Percentiles rank a stretch among this genome's conserved stretches.
Evolutionary conservation across 2,113 vertebrate genomes (phyloP).

Genomic region (Oryzias celebensis): DNA sequence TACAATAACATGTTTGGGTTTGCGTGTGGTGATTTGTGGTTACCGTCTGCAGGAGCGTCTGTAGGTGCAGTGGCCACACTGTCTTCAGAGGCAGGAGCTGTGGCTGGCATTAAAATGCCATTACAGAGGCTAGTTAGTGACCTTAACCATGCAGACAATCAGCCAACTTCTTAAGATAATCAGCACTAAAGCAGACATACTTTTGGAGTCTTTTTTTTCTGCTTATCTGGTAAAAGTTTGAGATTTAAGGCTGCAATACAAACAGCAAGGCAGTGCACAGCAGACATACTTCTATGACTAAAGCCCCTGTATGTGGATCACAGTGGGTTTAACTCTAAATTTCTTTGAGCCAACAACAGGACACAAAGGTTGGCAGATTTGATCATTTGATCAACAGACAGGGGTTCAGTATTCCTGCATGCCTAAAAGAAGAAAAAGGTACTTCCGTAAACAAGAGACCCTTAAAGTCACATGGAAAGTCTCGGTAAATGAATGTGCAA

Average conservation of each 20-base stretch:
- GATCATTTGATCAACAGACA: too few species aligned
- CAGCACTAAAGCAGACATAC: neutral
- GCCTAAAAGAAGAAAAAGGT: too few species aligned
- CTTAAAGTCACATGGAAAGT: too few species aligned
- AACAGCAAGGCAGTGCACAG: constrained; percentile 2
- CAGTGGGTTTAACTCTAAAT: too few species aligned
- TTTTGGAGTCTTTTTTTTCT: neutral
- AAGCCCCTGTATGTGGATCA: constrained; percentile 1
- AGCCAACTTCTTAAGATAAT: constrained; percentile 17
- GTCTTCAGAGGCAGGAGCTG: constrained; percentile 27
- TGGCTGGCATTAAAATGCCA: constrained; percentile 43
- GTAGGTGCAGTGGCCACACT: constrained; percentile 12
- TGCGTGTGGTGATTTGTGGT: constrained; percentile 23
- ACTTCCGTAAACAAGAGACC: too few species aligned
- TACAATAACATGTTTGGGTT: neutral
- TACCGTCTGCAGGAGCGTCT: constrained; percentile 47
- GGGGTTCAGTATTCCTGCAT: too few species aligned
- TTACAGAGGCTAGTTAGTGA: constrained; percentile 38
- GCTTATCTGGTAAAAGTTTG: neutral
- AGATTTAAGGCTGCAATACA: neutral
- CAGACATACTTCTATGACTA: constrained; percentile 9
- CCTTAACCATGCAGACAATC: constrained; percentile 22
- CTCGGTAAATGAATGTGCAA: too few species aligned
- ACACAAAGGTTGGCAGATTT: too few species aligned
- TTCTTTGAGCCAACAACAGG: too few species aligned